Base-by-base conservation (phyloP, 2,888 invertebrate genomes). In the Eudasyphora cyanicolor region DNA sequence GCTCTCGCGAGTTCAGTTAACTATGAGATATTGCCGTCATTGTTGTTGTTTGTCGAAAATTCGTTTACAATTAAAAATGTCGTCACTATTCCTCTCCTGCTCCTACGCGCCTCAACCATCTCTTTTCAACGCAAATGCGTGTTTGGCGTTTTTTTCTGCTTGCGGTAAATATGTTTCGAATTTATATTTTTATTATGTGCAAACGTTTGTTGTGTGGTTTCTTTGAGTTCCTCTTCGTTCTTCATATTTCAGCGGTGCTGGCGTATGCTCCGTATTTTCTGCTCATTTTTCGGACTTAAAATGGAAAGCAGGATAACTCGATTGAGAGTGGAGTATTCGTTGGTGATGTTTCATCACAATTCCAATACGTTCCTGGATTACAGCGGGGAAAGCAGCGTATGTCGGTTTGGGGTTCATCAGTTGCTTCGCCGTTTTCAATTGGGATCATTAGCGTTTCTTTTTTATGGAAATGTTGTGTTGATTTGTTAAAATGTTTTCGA, bases 1-100 rank as follows among this genome's bases (percentile, higher is more conserved):
- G 1, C 6, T 49, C 74, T 70, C 73, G 42, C 57, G 24, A 19
- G 5, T 54, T 64, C 38, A 27, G n/a, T n/a, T n/a, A n/a, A 35
- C 24, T 73, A n/a, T 35, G 24, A 42, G 51, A 32, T 54, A 51
- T 71, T 51, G 29, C 42, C 45, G 35, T 76, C 69, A 29, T 75
- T 78, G 77, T 79, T 69, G 82, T 57, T 73, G 70, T 74, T 45
- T 38, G 69, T 74, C 32, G 86, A 90, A 90, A 89, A 89, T 89
- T 90, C 89, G 88, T 89, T 89, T 88, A 89, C 90, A 90, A 90
- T 90, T 90, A 90, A 90, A 90, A 90, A 90, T 90, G 90, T 91
- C 90, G 90, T 91, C 90, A 90, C 90, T 89, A 75, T 76, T 78
- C 54, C 84, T 73, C 60, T 82, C 82, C 73, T 73, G 62, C 35